Evolutionary conservation across 2,797 vertebrate genomes (phyloP), one percentile per base, ranked within the genome.

Genomic region (Dallia pectoralis): DNA sequence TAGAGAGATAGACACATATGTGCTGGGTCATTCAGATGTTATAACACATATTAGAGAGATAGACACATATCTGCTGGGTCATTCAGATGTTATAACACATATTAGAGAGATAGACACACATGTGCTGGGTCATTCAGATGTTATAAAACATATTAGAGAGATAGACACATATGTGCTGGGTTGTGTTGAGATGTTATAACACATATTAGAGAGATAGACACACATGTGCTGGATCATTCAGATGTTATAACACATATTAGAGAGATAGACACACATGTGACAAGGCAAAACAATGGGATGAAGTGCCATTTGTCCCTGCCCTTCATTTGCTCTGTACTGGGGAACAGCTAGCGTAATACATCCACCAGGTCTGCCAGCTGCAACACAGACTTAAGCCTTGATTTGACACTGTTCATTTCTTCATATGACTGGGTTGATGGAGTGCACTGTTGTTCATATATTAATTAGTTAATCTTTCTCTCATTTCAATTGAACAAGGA

Each of bases 401-500:
- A 19, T 59, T 59, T 25, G 22, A 59, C 25, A 59, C 22, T 4
- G 22, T 25, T 59, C 7, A 59, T 59, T 25, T 27, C 53, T 22
- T 59, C 53, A 27, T 59, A 9, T 22, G 22, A 59, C 22, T 12
- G 22, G 53, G 53, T 59, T 59, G 22, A 59, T 22, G 25, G 22
- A 25, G 53, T 59, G 22, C 22, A 59, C 53, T 27, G 53, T 27
- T 11, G 22, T 59, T 14, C 3, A 59, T 59, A 25, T 59, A 59
- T 59, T 25, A 59, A 59, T 59, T 59, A 59, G n/a, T 27, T 59
- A 12, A 59, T 59, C 53, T 59, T 22, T 25, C 9, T 56, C 22
- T 59, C 53, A 59, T 59, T 59, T 59, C 25, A 25, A 14, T 59
- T 59, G n/a, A 59, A 59, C 53, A 59, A 59, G 53, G 22, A 59